Evolutionary conservation across 2,888 invertebrate genomes (phyloP), one percentile per base, ranked within the genome.

Genomic region (Nebria brevicollis): DNA sequence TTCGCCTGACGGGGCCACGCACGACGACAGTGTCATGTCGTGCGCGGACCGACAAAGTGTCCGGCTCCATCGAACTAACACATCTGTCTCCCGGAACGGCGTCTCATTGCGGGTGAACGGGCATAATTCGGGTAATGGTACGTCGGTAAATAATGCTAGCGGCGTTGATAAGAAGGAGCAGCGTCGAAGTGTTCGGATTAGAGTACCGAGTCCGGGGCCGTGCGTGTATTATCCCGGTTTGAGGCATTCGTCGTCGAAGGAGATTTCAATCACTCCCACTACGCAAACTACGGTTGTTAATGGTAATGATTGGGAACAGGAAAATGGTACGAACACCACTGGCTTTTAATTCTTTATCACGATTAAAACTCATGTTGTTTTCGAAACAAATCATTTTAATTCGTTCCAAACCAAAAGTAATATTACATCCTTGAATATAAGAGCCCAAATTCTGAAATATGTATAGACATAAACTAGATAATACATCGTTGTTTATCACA

Each of bases 1-100:
- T 85, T 92, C 93, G 86, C 91, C 95, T 85, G 93, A 95, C 90
- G 87, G 92, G 86, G 89, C 93, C 88, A 95, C 95, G 82, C 94
- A 95, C 87, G 96, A 96, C 87, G 96, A 96, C 88, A 95, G 95
- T 86, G 93, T 94, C 87, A 94, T 94, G 84, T 95, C 96, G 82
- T 95, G 94, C 88, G 94, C 94, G 82, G 96, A 95, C 86, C 92
- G 93, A 86, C 91, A 93, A 88, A 93, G 95, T 86, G 87, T 95
- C 88, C 91, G 95, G 86, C 87, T 93, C 86, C 90, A 92, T 42
- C 88, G 93, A 1, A 91, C 92, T 83, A 92, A 87, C 82, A 90
- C 90, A 6, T 88, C 86, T 54, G 85, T 89, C 78, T 88, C 87
- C 82, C 85, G 90, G 64, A 90, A 89, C 84, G 88, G 88, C n/a